Conservation (phyloP, 2,888 invertebrate species). For the Julus scanicus region DNA sequence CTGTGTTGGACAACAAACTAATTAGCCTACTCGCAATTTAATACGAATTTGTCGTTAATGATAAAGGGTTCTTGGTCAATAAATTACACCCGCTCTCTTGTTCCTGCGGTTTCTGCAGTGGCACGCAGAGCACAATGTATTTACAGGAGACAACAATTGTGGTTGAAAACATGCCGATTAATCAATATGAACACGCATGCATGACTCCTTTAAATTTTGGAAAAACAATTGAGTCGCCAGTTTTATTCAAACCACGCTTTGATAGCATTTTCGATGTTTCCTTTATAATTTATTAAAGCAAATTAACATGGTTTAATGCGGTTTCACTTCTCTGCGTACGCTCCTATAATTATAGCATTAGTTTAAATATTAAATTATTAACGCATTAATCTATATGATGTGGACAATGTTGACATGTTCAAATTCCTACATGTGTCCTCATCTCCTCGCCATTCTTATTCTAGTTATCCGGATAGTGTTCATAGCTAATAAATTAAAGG, state of each 20-base stretch:
- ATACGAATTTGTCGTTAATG: slow-evolving; percentile 28
- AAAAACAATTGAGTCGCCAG: slow-evolving; percentile 1
- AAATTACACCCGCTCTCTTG: slow-evolving; percentile 15
- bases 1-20: slow-evolving; percentile 33
- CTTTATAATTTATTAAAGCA: neutral
- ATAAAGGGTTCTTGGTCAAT: slow-evolving; percentile 22
- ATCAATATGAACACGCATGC: slow-evolving; percentile 33
- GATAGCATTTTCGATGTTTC: neutral
- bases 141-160: slow-evolving; percentile 23
- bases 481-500: too few relatives aligned
- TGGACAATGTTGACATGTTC: neutral
- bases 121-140: neutral
- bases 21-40: slow-evolving; percentile 22
- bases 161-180: slow-evolving; percentile 10
- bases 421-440: too few relatives aligned
- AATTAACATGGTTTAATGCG: slow-evolving; percentile 1
- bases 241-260: slow-evolving; percentile 3
- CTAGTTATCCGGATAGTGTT: too few relatives aligned
- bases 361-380: neutral
- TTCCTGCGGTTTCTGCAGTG: slow-evolving; percentile 17
- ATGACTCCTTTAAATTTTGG: slow-evolving; percentile 20
- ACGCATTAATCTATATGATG: neutral
- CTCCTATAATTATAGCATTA: neutral
- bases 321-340: neutral
- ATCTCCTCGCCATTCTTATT: too few relatives aligned